phyloP scores from a whole-genome alignment of 2,797 vertebrate species.

The Apogon talboti region DNA sequence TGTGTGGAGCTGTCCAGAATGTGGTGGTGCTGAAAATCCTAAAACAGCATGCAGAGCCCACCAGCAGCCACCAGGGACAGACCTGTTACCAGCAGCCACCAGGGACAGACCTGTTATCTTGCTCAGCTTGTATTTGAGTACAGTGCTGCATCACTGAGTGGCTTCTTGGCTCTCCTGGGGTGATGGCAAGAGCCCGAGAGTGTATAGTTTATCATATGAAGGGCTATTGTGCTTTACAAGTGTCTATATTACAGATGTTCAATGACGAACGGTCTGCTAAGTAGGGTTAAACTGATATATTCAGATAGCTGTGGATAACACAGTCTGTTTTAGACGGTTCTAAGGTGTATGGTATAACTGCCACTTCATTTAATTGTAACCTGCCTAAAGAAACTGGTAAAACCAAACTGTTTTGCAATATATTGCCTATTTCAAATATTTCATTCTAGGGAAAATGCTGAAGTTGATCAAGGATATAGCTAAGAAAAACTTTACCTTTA shows the following conservation, averaged over 20 bases:
- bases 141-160: conserved; percentile 40
- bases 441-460: too few relatives aligned
- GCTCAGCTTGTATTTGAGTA: conserved; percentile 28
- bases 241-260: conserved; percentile 8
- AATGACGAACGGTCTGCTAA: not conserved
- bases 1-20: conserved; percentile 58
- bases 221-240: conserved; percentile 32
- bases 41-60: conserved; percentile 43
- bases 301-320: not conserved
- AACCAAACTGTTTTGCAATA: not conserved
- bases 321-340: conserved; percentile 2
- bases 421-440: not conserved
- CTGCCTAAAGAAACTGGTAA: not conserved
- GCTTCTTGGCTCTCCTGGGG: conserved; percentile 36
- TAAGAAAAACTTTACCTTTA: too few relatives aligned
- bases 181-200: conserved; percentile 8
- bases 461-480: not conserved
- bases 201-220: conserved; percentile 34
- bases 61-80: conserved; percentile 50
- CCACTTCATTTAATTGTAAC: not conserved
- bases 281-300: too few relatives aligned
- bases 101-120: conserved; percentile 61
- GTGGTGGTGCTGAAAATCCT: conserved; percentile 67
- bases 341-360: not conserved
- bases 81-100: conserved; percentile 54